Evolutionary conservation across 2,113 vertebrate species (phyloP).

Genomic region (Fulmarus glacialis): DNA sequence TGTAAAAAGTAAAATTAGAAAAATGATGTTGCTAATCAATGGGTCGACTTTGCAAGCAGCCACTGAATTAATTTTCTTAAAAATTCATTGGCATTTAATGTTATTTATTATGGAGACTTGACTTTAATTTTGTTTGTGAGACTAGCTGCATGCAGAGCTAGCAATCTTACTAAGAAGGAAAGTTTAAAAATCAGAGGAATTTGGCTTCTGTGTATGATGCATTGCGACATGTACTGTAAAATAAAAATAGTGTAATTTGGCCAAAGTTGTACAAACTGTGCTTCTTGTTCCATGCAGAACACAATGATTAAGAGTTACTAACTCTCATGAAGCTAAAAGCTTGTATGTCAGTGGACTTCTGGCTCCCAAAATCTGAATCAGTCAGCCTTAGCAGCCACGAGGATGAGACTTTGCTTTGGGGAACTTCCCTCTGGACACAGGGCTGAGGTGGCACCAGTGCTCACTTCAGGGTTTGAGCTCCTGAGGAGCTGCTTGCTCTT

Average conservation of each 20-base stretch:
- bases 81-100: not conserved
- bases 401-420: not conserved
- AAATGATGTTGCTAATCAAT: not conserved
- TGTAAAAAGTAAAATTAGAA: not conserved
- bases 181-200: not conserved
- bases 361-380: not conserved
- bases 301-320: not conserved
- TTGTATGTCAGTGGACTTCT: not conserved
- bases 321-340: not conserved
- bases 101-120: not conserved
- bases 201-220: not conserved
- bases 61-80: not conserved
- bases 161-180: not conserved
- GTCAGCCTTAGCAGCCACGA: not conserved
- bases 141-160: not conserved
- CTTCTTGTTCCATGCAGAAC: not conserved
- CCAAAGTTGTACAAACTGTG: not conserved
- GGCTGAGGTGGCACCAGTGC: not conserved
- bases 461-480: not conserved
- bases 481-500: not conserved
- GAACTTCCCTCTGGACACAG: not conserved
- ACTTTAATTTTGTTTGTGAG: not conserved
- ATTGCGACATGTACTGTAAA: not conserved
- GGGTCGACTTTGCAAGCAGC: accelerated
- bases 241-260: not conserved